These are phyloP conservation scores for Trichopria drosophilae DNA, from an alignment of 2,888 invertebrate genomes.

Conservation along the genomic window DNA sequence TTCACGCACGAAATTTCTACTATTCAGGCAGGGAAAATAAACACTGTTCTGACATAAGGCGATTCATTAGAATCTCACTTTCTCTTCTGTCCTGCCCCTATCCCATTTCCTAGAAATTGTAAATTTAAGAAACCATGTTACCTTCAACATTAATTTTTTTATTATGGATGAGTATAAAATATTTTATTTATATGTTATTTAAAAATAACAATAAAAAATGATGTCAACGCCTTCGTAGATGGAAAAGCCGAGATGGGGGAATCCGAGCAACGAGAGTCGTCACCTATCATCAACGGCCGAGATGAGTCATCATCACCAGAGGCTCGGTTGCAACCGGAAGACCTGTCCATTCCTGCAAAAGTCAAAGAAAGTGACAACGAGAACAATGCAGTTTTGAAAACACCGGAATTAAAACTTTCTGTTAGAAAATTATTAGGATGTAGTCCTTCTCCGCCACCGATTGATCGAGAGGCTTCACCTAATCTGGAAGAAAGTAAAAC, in stretches of 20 bases:
- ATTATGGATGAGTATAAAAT: no score
- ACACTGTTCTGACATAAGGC: no score
- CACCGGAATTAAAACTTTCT: conserved; percentile 52
- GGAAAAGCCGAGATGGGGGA: conserved; percentile 33
- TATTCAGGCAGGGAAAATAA: no score
- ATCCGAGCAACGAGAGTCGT: conserved; percentile 21
- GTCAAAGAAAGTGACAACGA: conserved; percentile 26
- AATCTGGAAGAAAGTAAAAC: conserved; percentile 26
- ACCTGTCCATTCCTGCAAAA: conserved; percentile 48
- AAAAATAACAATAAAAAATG: no score
- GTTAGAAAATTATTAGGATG: conserved; percentile 52
- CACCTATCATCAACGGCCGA: conserved; percentile 15
- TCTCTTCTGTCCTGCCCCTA: no score
- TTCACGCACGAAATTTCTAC: no score
- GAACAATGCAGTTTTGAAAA: conserved; percentile 38
- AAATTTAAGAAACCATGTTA: no score
- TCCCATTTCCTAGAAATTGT: no score
- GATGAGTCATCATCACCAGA: conserved; percentile 47
- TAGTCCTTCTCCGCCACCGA: conserved; percentile 48
- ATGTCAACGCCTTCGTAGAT: conserved; percentile 32
- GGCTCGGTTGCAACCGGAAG: conserved; percentile 49
- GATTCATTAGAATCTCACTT: no score
- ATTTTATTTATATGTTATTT: no score
- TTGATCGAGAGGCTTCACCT: conserved; percentile 39
- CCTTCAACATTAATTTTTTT: no score